phyloP scores from a whole-genome alignment of 2,888 invertebrate genomes.

The Xestia xanthographa region DNA sequence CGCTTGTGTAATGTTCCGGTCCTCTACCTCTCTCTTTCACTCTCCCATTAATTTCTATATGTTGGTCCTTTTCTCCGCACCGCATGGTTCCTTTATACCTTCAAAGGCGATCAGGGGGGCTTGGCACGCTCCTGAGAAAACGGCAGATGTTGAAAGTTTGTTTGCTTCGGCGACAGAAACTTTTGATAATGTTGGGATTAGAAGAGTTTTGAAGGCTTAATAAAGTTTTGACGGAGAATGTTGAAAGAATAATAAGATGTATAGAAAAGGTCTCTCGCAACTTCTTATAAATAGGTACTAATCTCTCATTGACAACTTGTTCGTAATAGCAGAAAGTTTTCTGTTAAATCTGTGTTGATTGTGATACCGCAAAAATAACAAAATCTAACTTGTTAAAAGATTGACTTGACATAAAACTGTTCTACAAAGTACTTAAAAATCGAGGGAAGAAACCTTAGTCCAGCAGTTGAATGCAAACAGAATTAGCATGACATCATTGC shows the following conservation, averaged over 20 bases:
- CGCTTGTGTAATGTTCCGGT: slow-evolving; percentile 88
- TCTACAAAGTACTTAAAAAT: neutral
- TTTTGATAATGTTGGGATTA: slow-evolving; percentile 80
- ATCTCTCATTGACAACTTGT: slow-evolving; percentile 8
- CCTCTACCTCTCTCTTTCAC: slow-evolving; percentile 71
- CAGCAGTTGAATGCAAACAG: neutral
- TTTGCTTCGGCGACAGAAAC: slow-evolving; percentile 80
- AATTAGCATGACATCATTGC: neutral
- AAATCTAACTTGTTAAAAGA: neutral
- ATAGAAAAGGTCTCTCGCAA: slow-evolving; percentile 8
- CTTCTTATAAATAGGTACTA: slow-evolving; percentile 4
- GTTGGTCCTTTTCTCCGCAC: slow-evolving; percentile 74
- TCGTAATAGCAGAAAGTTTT: neutral
- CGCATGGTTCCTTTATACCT: slow-evolving; percentile 84
- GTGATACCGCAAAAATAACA: neutral
- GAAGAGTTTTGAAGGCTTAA: slow-evolving; percentile 71
- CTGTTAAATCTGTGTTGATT: neutral
- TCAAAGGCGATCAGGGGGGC: slow-evolving; percentile 86
- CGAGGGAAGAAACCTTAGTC: neutral
- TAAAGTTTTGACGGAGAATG: slow-evolving; percentile 65
- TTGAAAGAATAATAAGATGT: slow-evolving; percentile 57
- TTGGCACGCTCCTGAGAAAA: slow-evolving; percentile 89
- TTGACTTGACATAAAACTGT: no score
- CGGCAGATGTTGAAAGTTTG: slow-evolving; percentile 88
- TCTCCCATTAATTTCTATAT: slow-evolving; percentile 46